Evolutionary conservation across 2,888 invertebrate genomes (phyloP).

Genomic region (Drosophila algonquin): DNA sequence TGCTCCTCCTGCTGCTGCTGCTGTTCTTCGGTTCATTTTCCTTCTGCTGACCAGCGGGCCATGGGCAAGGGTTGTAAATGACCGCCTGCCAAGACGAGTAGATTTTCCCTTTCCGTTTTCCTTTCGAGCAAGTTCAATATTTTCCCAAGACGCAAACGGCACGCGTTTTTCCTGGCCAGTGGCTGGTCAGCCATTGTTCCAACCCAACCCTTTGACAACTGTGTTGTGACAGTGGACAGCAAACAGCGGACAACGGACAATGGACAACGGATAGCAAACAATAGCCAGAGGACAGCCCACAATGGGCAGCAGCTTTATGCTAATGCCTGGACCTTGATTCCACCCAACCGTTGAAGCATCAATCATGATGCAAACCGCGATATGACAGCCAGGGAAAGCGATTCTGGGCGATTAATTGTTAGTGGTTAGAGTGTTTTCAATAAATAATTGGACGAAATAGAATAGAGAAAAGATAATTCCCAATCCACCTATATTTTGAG

Average conservation of each 20-base stretch:
- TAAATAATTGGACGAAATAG: not conserved
- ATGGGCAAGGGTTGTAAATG: slow-evolving; percentile 36
- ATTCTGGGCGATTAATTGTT: not conserved
- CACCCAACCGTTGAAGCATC: slow-evolving; percentile 34
- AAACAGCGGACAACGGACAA: slow-evolving; percentile 24
- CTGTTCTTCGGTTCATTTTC: not conserved
- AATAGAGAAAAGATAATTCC: not conserved
- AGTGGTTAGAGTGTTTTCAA: not conserved
- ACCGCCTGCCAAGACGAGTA: slow-evolving; percentile 7
- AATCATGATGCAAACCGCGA: slow-evolving; percentile 22
- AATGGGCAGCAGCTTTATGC: slow-evolving; percentile 7
- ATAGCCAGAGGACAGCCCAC: not conserved
- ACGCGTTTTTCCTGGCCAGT: slow-evolving; percentile 55
- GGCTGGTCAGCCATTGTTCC: slow-evolving; percentile 9
- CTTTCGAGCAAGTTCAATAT: slow-evolving; percentile 16
- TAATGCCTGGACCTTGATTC: slow-evolving; percentile 19
- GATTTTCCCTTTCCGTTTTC: not conserved
- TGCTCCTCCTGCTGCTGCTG: slow-evolving; percentile 11
- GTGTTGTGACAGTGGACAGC: slow-evolving; percentile 61
- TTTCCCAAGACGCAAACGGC: slow-evolving; percentile 40
- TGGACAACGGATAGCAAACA: not conserved
- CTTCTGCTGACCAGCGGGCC: slow-evolving; percentile 57
- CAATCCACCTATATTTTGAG: not conserved
- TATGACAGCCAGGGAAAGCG: slow-evolving; percentile 28
- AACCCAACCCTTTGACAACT: slow-evolving; percentile 32